Evolutionary conservation across 2,888 invertebrate genomes (phyloP), one percentile per base, ranked within the genome.

Genomic region (Pachymerium ferrugineum): DNA sequence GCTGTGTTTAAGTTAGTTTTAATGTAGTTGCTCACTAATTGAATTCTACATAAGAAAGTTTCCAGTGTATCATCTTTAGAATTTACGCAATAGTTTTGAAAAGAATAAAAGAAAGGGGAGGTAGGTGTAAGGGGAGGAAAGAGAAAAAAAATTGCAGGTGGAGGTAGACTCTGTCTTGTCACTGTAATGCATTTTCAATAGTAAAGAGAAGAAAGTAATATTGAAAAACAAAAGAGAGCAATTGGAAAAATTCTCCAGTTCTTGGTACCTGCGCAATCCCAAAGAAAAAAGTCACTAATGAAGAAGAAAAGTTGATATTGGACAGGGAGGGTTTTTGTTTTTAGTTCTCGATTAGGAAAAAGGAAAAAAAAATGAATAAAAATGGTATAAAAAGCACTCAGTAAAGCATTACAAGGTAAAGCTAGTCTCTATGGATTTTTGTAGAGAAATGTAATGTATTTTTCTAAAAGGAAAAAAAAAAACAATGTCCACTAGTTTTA

Each of bases 121-220:
- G 28, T 12, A 30, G 68, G 28, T 35, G 35, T 8, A 35, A 10
- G 19, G 68, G 68, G 5, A 28, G 67, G 67, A 12, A 12, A 29
- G 30, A 8, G 29, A 16, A 29, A 69, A 33, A 33, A 69, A 69
- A 69, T 69, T 69, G 69, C 30, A 69, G 19, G 1, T 33, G 69
- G 28, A 28, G 25, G 62, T 62, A 62, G 62, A 22, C 62, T 25
- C 62, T 28, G 28, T 62, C 62, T 62, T 62, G 62, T 62, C 62
- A 28, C 62, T 62, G 62, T 62, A 62, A 62, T 62, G 62, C 62
- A 62, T 62, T 62, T 33, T 69, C 69, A 69, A 69, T 33, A 33
- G 69, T 19, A 33, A 69, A 69, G 35, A 69, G 69, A 69, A 30
- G 69, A 69, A 69, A 33, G 69, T 69, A 69, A 33, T 69, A 69